phyloP scores from a whole-genome alignment of 1,140 invertebrate genomes.

The Cylas formicarius region DNA sequence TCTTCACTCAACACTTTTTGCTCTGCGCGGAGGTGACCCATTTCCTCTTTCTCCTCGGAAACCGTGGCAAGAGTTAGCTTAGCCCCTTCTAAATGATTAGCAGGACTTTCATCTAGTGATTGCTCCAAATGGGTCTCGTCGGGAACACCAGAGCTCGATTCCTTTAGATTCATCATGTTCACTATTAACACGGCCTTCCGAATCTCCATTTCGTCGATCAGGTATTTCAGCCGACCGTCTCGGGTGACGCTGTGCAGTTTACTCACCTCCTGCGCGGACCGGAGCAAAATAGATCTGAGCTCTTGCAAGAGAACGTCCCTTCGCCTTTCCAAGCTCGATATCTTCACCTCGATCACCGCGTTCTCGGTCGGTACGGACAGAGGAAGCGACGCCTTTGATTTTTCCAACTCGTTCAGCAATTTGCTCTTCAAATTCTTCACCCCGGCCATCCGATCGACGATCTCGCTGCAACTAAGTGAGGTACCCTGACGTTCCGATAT shows the following conservation, averaged over 20 bases:
- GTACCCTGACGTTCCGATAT: not conserved
- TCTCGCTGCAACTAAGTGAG: not conserved
- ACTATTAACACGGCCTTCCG: conserved; percentile 18
- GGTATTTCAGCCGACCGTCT: conserved; percentile 9
- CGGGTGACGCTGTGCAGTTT: conserved; percentile 10
- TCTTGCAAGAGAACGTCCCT: conserved; percentile 9
- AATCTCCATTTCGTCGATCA: conserved; percentile 15
- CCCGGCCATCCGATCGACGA: conserved; percentile 7
- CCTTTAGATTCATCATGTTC: conserved; percentile 5
- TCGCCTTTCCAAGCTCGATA: conserved; percentile 9
- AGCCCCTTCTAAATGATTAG: no score
- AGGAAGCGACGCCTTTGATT: not conserved
- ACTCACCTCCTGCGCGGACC: conserved; percentile 10
- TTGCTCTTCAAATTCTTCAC: conserved; percentile 8
- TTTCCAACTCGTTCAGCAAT: conserved; percentile 2
- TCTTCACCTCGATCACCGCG: conserved; percentile 11
- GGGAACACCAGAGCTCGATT: no score
- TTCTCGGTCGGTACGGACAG: conserved; percentile 8
- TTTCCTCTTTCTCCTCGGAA: not conserved
- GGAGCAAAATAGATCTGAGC: conserved; percentile 7
- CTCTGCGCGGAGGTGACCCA: not conserved
- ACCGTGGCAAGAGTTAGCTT: no score
- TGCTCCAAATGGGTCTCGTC: no score
- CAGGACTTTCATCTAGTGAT: no score
- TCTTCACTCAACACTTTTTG: conserved; percentile 1